A percentile compares a stretch with the other conserved stretches of the same genome.
These are phyloP conservation scores for Poicephalus meyeri DNA, from an alignment of 2,113 vertebrate genomes.

Conservation along the genomic window DNA sequence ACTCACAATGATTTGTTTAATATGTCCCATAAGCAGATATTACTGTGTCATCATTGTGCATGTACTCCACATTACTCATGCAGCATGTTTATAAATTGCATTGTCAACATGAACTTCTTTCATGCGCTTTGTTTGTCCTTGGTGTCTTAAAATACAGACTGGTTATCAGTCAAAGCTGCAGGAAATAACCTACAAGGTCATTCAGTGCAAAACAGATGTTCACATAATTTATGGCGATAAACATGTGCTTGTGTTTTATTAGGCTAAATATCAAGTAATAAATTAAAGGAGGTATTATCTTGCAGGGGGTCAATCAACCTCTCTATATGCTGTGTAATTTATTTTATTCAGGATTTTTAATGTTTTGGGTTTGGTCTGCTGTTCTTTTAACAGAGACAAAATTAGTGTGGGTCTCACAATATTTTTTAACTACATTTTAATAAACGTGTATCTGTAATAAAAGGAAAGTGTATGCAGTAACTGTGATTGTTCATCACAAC, in stretches of 20 bases:
- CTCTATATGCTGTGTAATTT: background rate
- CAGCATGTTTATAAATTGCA: conserved; percentile 50
- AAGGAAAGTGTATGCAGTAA: background rate
- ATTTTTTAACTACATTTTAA: background rate
- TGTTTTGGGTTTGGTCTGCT: background rate
- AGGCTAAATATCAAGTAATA: conserved; percentile 20
- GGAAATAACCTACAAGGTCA: conserved; percentile 29
- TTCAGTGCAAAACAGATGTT: conserved; percentile 30
- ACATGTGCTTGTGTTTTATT: background rate
- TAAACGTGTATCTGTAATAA: background rate
- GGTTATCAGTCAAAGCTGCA: conserved; percentile 22
- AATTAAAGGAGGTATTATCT: conserved; percentile 20
- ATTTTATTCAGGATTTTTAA: background rate
- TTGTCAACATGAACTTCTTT: background rate
- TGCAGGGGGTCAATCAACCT: background rate
- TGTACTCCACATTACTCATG: background rate
- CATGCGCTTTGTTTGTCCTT: conserved; percentile 29
- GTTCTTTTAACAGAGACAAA: background rate
- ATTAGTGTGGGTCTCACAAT: background rate
- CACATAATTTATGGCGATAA: conserved; percentile 21
- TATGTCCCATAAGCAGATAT: conserved; percentile 2
- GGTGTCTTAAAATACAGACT: background rate
- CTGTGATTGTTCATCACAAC: background rate
- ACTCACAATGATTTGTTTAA: background rate
- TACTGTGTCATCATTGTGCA: background rate